phyloP scores from a whole-genome alignment of 2,113 vertebrate species.

The Rhinogobius similis region DNA sequence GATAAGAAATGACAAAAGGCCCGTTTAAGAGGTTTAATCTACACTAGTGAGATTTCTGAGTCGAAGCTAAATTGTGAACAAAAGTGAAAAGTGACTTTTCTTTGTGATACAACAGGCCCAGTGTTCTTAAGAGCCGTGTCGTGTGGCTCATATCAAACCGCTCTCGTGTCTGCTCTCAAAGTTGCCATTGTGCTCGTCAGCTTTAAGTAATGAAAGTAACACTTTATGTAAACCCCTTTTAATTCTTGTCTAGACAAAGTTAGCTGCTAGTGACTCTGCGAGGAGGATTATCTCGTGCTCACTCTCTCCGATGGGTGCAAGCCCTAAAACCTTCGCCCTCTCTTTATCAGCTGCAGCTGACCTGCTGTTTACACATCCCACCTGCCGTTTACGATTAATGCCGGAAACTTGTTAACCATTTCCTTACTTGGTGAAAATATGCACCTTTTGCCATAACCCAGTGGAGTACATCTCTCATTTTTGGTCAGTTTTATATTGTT shows the following conservation, averaged over 20 bases:
- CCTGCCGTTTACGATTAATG: slow-evolving; percentile 25
- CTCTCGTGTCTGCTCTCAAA: slow-evolving; percentile 49
- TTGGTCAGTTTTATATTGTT: not conserved
- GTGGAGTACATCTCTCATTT: not conserved
- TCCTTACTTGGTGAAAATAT: not conserved
- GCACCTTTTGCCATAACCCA: not conserved
- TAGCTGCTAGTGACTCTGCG: slow-evolving; percentile 67
- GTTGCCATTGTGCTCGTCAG: slow-evolving; percentile 66
- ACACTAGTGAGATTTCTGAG: not conserved
- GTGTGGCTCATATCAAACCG: slow-evolving; percentile 40
- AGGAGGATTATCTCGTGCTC: slow-evolving; percentile 65
- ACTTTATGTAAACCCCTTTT: slow-evolving; percentile 67
- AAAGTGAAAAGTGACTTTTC: slow-evolving; percentile 14
- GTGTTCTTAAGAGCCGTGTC: slow-evolving; percentile 1
- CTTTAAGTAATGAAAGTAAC: slow-evolving; percentile 59
- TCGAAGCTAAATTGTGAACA: not conserved
- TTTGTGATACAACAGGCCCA: not conserved
- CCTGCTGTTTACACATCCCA: slow-evolving; percentile 29
- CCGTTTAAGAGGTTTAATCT: not conserved
- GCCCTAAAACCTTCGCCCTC: slow-evolving; percentile 41
- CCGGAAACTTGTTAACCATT: not conserved
- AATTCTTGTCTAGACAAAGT: slow-evolving; percentile 80
- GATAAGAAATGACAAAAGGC: not conserved
- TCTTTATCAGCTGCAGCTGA: slow-evolving; percentile 48
- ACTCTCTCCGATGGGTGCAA: slow-evolving; percentile 50